These are phyloP conservation scores for Limosa lapponica DNA, from an alignment of 2,797 vertebrate genomes.

Conservation along the genomic window DNA sequence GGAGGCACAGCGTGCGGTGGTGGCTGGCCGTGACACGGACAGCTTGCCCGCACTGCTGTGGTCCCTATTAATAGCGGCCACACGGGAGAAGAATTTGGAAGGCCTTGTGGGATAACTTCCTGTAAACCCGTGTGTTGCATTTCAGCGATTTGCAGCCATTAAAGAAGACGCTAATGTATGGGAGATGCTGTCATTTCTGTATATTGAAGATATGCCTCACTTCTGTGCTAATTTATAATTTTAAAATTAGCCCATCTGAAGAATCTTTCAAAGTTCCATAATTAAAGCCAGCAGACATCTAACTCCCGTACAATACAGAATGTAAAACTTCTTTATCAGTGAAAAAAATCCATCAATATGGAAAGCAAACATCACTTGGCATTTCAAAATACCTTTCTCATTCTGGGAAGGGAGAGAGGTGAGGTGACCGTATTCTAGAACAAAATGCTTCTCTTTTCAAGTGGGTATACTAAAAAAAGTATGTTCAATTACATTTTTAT, in stretches of 20 bases:
- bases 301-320: fast-evolving
- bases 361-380: background rate
- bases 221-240: background rate
- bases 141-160: fast-evolving
- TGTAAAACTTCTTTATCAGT: background rate
- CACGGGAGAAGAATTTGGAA: background rate
- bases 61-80: background rate
- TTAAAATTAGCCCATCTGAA: background rate
- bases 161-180: fast-evolving
- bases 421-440: background rate
- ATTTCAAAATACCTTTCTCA: background rate
- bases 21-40: background rate
- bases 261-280: background rate
- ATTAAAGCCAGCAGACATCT: background rate
- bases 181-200: background rate
- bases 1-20: fast-evolving
- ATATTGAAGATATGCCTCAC: background rate
- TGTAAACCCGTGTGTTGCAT: fast-evolving
- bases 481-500: background rate
- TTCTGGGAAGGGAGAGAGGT: background rate
- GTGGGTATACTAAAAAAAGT: background rate
- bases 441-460: background rate
- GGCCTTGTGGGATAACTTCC: fast-evolving
- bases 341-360: background rate
- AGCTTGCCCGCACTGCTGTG: fast-evolving